Percentiles rank a stretch among this genome's conserved stretches.
Conservation (phyloP, 2,888 invertebrate species). For the Allolobophora icterica region DNA sequence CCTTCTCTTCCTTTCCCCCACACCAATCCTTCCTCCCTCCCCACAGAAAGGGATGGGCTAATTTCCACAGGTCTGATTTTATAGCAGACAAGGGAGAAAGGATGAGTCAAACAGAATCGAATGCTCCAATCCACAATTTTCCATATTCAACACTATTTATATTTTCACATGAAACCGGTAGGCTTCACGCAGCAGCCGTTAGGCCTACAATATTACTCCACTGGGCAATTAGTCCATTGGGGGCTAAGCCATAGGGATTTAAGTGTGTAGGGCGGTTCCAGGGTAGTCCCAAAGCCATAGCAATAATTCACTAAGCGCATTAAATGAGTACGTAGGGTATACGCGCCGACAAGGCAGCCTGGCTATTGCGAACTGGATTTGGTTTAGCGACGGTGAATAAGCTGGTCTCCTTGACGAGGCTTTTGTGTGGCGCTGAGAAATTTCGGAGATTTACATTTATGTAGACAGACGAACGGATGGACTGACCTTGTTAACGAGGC, state of each 20-base stretch:
- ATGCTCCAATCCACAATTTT: background rate
- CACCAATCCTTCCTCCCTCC: background rate
- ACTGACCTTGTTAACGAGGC: constrained; percentile 13
- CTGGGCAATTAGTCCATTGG: background rate
- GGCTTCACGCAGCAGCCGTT: background rate
- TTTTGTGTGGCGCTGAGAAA: no score
- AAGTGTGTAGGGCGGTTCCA: background rate
- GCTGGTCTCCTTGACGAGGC: no score
- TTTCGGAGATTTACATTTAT: no score
- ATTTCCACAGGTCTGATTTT: background rate
- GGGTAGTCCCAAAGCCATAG: no score
- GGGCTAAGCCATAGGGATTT: background rate
- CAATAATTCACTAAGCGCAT: no score
- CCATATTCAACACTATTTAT: background rate
- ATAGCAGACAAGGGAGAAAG: background rate
- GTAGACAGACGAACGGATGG: background rate
- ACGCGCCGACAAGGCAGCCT: no score
- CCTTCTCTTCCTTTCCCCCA: background rate
- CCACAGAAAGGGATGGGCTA: background rate
- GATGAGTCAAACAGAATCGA: background rate
- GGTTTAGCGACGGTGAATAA: no score
- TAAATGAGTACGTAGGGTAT: no score
- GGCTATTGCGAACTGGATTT: no score
- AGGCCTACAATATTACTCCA: background rate
- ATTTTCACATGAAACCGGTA: background rate